Evolutionary conservation across 2,888 invertebrate genomes (phyloP).

Genomic region (Spilarctia lutea): DNA sequence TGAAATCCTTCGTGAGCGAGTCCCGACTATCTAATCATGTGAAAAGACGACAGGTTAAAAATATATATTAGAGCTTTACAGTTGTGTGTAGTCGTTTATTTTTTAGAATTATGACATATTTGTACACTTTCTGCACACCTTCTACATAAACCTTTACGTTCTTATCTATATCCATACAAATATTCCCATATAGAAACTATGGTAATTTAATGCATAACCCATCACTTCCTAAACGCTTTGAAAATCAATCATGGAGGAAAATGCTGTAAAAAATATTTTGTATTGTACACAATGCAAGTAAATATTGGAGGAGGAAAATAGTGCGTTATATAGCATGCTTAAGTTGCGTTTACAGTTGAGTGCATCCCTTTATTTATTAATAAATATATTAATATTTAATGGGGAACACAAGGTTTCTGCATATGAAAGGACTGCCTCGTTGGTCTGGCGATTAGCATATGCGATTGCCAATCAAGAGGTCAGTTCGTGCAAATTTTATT

Average conservation of each 20-base stretch:
- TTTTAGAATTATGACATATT: neutral
- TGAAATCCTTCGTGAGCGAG: no score
- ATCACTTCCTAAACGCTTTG: neutral
- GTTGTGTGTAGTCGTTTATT: no score
- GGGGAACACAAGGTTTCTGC: neutral
- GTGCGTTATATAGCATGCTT: conserved; percentile 40
- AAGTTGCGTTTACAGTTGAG: conserved; percentile 45
- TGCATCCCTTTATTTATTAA: conserved; percentile 52
- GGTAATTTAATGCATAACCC: neutral
- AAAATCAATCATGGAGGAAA: neutral
- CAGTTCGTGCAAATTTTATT: no score
- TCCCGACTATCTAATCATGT: no score
- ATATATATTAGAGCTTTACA: no score
- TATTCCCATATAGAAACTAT: neutral
- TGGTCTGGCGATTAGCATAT: no score
- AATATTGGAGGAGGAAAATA: conserved; percentile 41
- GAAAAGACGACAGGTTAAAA: no score
- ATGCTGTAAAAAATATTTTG: neutral
- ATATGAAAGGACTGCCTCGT: neutral
- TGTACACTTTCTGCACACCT: neutral
- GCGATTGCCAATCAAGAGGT: no score
- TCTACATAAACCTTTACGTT: no score
- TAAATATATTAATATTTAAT: conserved; percentile 42
- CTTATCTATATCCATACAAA: neutral
- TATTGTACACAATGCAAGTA: conserved; percentile 15